phyloP scores from a whole-genome alignment of 1,140 invertebrate species.

The Tribolium castaneum region DNA sequence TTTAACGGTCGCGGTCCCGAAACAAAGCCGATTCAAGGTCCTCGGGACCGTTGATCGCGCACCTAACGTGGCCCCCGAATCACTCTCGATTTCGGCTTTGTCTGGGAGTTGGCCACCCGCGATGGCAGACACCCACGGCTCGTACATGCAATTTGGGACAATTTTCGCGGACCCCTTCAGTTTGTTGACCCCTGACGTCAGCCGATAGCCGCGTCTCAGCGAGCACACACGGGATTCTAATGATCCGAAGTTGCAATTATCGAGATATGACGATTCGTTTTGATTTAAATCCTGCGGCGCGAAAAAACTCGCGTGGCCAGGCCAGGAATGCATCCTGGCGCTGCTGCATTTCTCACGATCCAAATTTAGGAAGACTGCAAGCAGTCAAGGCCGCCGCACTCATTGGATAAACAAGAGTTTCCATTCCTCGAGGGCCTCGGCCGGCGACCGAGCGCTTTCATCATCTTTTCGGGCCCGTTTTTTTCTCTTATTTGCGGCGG shows the following conservation, averaged over 20 bases:
- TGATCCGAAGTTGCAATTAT: neutral
- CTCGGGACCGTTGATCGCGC: neutral
- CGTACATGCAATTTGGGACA: constrained; percentile 36
- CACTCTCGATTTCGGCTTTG: constrained; percentile 45
- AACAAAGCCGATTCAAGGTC: constrained; percentile 22
- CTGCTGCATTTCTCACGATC: constrained; percentile 52
- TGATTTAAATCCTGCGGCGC: constrained; percentile 3
- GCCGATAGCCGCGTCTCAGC: constrained; percentile 35
- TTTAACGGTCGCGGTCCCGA: constrained; percentile 22
- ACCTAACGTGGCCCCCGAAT: constrained; percentile 49
- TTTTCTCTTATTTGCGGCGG: constrained; percentile 35
- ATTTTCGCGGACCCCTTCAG: constrained; percentile 47
- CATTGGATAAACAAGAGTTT: constrained; percentile 9
- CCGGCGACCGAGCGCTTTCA: constrained; percentile 40
- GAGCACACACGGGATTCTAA: no score
- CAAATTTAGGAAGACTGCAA: constrained; percentile 45
- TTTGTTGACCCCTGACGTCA: constrained; percentile 50
- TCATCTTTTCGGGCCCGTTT: constrained; percentile 39
- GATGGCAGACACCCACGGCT: no score
- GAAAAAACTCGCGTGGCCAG: constrained; percentile 22
- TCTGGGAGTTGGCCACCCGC: constrained; percentile 36
- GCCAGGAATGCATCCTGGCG: constrained; percentile 48
- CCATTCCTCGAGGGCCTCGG: neutral
- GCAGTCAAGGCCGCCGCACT: constrained; percentile 15
- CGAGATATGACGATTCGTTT: constrained; percentile 18